Percentiles rank a stretch among this genome's conserved stretches.
Conservation (phyloP, 2,797 vertebrate species). For the Peromyscus nudipes region DNA sequence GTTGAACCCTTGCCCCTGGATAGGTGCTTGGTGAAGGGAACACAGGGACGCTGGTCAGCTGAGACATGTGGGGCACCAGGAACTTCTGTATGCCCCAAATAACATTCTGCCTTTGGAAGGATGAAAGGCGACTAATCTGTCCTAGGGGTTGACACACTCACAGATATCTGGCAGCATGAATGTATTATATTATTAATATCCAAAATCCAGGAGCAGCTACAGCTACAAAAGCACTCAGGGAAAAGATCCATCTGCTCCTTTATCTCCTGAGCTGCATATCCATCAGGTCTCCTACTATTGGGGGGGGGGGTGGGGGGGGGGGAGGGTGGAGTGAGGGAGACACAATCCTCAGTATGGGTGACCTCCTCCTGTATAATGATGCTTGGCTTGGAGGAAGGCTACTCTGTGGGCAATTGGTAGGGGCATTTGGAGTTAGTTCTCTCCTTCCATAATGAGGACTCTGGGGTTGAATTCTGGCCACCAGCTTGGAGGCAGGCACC, state of each 20-base stretch:
- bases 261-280: too few relatives aligned
- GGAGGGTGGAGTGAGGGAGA: too few relatives aligned
- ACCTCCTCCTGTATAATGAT: background rate
- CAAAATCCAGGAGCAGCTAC: background rate
- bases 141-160: background rate
- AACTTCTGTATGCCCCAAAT: background rate
- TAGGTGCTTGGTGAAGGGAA: background rate
- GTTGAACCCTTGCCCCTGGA: background rate
- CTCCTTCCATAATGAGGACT: background rate
- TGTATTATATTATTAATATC: background rate
- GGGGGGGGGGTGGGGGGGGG: too few relatives aligned
- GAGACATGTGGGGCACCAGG: background rate
- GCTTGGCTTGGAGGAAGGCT: background rate
- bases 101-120: background rate
- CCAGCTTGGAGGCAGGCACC: background rate
- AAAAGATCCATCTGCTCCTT: background rate
- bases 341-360: background rate
- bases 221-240: background rate
- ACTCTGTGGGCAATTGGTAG: fast-evolving
- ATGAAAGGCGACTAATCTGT: background rate
- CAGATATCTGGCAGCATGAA: background rate
- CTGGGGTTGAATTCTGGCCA: background rate
- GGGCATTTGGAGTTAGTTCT: background rate
- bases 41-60: background rate
- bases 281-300: background rate